Evolutionary conservation across 2,797 vertebrate genomes (phyloP).

Genomic region (Eidolon dupreanum): DNA sequence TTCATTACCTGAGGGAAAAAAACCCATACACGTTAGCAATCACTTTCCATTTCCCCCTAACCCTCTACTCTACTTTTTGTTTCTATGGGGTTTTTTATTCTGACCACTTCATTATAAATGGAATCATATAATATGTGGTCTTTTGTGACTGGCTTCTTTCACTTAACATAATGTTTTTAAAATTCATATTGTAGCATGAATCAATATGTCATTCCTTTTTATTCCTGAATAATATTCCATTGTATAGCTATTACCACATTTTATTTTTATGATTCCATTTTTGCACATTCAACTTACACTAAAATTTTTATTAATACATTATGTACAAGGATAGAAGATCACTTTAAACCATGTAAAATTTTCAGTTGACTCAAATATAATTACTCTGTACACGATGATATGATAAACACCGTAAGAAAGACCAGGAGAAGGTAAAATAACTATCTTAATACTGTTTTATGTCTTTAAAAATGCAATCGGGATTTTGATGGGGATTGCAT

Average conservation of each 20-base stretch:
- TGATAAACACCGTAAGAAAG: neutral
- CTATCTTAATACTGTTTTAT: neutral
- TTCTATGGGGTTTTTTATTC: neutral
- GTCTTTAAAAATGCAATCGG: neutral
- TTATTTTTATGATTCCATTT: conserved; percentile 31
- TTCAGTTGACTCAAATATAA: neutral
- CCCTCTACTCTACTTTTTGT: neutral
- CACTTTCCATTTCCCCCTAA: neutral
- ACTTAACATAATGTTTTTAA: neutral
- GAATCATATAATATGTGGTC: neutral
- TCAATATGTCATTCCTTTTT: conserved; percentile 44
- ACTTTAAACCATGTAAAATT: neutral
- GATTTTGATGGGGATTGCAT: too few relatives aligned
- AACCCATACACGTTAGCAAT: neutral
- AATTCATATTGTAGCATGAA: neutral
- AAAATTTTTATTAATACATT: conserved; percentile 12
- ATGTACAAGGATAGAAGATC: neutral
- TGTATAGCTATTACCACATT: neutral
- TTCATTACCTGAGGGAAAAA: neutral
- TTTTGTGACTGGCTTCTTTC: conserved; percentile 11
- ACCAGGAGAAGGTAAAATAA: neutral
- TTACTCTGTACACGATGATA: neutral
- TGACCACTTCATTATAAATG: neutral
- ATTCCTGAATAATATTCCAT: neutral
- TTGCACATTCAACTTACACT: neutral